Base-by-base conservation (phyloP, 1,140 invertebrate species). In the Kradibia gibbosae region DNA sequence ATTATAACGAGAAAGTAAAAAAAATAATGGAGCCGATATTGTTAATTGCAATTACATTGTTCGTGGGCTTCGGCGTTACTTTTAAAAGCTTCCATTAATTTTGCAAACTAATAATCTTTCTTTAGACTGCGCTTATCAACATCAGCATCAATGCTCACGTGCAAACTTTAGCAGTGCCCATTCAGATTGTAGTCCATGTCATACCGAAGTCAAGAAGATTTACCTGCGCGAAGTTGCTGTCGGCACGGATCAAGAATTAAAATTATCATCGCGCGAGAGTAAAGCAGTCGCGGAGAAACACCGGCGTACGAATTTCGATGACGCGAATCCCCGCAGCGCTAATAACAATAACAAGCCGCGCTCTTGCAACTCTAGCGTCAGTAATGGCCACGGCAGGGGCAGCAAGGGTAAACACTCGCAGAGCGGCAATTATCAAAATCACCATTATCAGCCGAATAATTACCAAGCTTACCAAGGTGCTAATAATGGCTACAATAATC, bases 151-250 rank as follows among this genome's bases (percentile, higher is more conserved):
- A 50, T 83, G 65, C n/a, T 72, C 82, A 17, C 77, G 42, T 3
- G 50, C 77, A 11, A 83, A 53, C 31, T 76, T 80, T 39, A 76
- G 39, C 28, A 79, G 72, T 36, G 39, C 70, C 4, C 60, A 83
- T 17, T 75, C 72, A 39, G 84, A 86, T 39, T 86, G 85, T 73
- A 80, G 72, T 53, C 74, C 73, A 36, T 85, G 84, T 25, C 70
- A 83, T 53, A 85, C 78, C 22, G 88, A 90, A 55, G 82, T 90
- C 10, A 90, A 89, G 82, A 91, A 90, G 82, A 88, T 91, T 50
- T 90, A 91, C 76, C 80, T 91, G 11, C 85, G 89, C 13, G 90
- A 91, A 78, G 86, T 91, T 3, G 90, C 90, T 1, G 90, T 91
- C 8, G 90, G 89, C 28, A 89, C 90, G 0, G 90, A 91, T 10